Conservation (phyloP, 1,140 invertebrate genomes). For the Bombus fervidus region DNA sequence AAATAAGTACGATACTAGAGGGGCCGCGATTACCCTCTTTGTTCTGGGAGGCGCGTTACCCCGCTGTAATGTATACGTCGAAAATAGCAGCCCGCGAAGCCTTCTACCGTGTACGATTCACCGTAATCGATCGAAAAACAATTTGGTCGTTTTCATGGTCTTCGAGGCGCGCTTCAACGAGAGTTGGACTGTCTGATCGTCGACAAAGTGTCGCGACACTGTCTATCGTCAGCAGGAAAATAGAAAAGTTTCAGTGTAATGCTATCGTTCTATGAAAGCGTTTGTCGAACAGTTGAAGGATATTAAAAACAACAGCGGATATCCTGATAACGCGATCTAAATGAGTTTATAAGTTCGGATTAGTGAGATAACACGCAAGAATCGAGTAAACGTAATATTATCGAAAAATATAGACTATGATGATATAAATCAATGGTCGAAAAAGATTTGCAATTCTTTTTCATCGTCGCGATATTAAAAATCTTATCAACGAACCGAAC, state of each 20-base stretch:
- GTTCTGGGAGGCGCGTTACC: conserved; percentile 39
- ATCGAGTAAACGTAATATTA: too few relatives aligned
- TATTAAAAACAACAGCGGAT: too few relatives aligned
- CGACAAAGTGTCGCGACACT: background rate
- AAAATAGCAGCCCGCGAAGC: conserved; percentile 48
- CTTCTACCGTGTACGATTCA: conserved; percentile 1
- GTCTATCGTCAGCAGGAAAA: background rate
- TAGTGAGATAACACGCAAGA: too few relatives aligned
- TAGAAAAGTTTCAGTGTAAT: background rate
- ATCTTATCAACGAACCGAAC: too few relatives aligned
- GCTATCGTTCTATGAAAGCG: background rate
- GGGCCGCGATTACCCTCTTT: conserved; percentile 60
- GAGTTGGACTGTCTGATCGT: background rate
- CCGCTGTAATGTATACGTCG: conserved; percentile 55
- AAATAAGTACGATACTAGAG: conserved; percentile 51
- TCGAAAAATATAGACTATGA: too few relatives aligned
- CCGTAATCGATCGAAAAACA: background rate
- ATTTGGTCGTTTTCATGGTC: background rate
- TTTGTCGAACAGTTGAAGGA: too few relatives aligned
- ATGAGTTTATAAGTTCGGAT: too few relatives aligned
- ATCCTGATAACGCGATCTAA: too few relatives aligned
- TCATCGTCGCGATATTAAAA: too few relatives aligned
- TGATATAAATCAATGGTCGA: too few relatives aligned
- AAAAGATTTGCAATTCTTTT: too few relatives aligned
- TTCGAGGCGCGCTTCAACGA: background rate